A percentile compares a stretch with the other conserved stretches of the same genome.
Conservation (phyloP, 2,113 vertebrate genomes). For the Plestiodon gilberti region DNA sequence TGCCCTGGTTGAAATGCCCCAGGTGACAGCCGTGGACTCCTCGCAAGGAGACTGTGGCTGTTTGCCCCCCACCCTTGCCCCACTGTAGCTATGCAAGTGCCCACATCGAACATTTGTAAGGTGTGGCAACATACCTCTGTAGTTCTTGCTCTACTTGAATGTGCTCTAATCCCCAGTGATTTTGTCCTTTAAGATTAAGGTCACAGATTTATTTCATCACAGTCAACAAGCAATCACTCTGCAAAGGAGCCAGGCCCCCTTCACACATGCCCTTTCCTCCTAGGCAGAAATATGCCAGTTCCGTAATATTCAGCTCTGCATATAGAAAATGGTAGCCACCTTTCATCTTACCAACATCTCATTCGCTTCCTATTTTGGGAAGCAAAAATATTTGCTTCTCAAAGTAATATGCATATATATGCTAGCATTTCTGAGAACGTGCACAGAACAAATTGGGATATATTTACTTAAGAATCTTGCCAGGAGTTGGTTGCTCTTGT, state of each 20-base stretch:
- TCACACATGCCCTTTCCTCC: not conserved
- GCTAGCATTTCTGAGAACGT: slow-evolving; percentile 47
- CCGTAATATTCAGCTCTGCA: not conserved
- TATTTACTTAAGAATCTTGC: slow-evolving; percentile 89
- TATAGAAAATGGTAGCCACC: not conserved
- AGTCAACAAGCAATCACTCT: not conserved
- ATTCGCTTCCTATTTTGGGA: not conserved
- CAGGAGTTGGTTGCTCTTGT: slow-evolving; percentile 82
- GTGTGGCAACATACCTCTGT: not conserved
- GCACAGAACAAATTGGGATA: slow-evolving; percentile 26
- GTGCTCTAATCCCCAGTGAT: not conserved
- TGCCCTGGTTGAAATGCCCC: too few species aligned
- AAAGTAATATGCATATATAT: not conserved
- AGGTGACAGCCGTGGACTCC: too few species aligned
- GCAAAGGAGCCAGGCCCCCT: not conserved
- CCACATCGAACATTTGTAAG: too few species aligned
- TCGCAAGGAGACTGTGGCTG: too few species aligned
- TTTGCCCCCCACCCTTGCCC: too few species aligned
- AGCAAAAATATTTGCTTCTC: not conserved
- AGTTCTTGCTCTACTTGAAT: not conserved
- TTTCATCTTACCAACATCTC: not conserved
- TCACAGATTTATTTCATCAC: not conserved
- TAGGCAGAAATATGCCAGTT: not conserved
- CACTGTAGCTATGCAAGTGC: too few species aligned
- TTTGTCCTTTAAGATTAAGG: not conserved